Percentiles rank a stretch among this genome's conserved stretches.
Conservation (phyloP, 2,797 vertebrate genomes). For the Molossus alvarezi region DNA sequence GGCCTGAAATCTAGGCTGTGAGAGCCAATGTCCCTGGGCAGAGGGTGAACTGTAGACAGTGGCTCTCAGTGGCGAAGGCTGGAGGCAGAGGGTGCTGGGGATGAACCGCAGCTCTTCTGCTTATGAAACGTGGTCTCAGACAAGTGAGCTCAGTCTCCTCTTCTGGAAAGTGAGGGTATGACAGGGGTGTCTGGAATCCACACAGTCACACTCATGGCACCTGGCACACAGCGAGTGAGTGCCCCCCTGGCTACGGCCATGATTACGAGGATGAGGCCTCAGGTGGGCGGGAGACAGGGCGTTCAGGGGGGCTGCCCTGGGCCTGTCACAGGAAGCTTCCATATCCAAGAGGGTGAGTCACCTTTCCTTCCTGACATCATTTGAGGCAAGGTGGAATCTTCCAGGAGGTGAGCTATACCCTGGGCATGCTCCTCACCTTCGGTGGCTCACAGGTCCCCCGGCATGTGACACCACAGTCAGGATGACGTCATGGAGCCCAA, state of each 20-base stretch:
- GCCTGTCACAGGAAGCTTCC: neutral
- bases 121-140: neutral
- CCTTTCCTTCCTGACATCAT: slow-evolving; percentile 46
- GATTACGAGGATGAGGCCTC: neutral
- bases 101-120: neutral
- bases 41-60: neutral
- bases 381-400: neutral
- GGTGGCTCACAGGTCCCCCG: slow-evolving; percentile 57
- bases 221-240: slow-evolving; percentile 22
- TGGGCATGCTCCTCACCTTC: neutral
- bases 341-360: slow-evolving; percentile 20
- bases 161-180: neutral
- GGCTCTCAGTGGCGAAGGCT: neutral
- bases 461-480: slow-evolving; percentile 53
- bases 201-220: neutral
- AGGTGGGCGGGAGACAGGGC: neutral
- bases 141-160: neutral
- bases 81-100: neutral
- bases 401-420: neutral
- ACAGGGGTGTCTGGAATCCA: neutral
- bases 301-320: neutral
- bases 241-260: fast-evolving
- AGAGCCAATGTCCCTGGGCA: neutral
- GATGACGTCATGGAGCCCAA: neutral
- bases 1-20: neutral